Evolutionary conservation across 2,888 invertebrate species (phyloP).

Genomic region (Scaptomyza caliginosa): DNA sequence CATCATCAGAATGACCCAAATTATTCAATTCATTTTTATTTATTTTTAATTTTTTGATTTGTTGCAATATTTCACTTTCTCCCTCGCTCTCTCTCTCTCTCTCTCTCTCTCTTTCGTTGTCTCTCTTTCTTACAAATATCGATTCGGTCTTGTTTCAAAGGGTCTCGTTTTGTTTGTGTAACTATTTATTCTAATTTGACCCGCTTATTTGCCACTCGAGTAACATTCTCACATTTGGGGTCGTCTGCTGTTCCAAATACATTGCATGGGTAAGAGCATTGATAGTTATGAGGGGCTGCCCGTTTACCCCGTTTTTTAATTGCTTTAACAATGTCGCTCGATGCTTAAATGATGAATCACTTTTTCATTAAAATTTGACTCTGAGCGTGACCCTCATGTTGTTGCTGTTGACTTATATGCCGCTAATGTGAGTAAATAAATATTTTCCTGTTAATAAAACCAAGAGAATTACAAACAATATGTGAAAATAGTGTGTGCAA

Average conservation of each 20-base stretch:
- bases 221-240: conserved; percentile 53
- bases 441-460: not conserved
- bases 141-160: conserved; percentile 52
- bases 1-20: conserved; percentile 78
- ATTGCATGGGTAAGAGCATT: not conserved
- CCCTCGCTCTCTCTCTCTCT: conserved; percentile 11
- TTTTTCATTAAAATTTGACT: conserved; percentile 80
- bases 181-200: conserved; percentile 83
- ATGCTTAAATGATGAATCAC: conserved; percentile 82
- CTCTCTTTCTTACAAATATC: conserved; percentile 25
- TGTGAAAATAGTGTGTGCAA: too few relatives aligned
- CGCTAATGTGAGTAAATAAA: conserved; percentile 43
- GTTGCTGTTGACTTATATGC: conserved; percentile 55
- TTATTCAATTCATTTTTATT: conserved; percentile 83
- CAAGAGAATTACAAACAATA: too few relatives aligned
- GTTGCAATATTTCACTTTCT: conserved; percentile 61
- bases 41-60: conserved; percentile 83
- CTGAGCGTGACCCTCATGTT: conserved; percentile 80
- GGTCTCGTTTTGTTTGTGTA: conserved; percentile 78
- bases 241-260: conserved; percentile 38
- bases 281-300: conserved; percentile 40
- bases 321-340: conserved; percentile 66
- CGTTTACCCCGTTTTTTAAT: conserved; percentile 73
- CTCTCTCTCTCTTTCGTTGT: conserved; percentile 22
- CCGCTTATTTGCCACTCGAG: conserved; percentile 76